Percentiles rank a stretch among this genome's conserved stretches.
phyloP scores from a whole-genome alignment of 2,113 vertebrate species.

The Petromus typicus region DNA sequence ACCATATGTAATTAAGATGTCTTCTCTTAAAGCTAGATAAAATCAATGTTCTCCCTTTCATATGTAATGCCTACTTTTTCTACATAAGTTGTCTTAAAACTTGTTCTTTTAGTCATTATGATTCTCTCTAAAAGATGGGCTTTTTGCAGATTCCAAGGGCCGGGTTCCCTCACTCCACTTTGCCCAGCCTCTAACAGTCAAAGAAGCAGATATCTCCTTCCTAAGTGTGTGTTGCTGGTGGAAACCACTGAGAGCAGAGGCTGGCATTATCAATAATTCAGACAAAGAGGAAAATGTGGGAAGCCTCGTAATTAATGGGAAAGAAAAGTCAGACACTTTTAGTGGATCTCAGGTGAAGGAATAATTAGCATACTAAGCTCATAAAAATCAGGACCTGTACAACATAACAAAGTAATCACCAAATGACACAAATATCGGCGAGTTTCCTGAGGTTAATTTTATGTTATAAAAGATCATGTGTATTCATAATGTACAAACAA shows the following conservation, averaged over 20 bases:
- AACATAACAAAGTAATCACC: slow-evolving; percentile 57
- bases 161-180: not conserved
- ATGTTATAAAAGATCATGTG: not conserved
- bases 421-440: not conserved
- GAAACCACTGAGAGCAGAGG: slow-evolving; percentile 1
- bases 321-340: slow-evolving; percentile 70
- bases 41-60: slow-evolving; percentile 5
- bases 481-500: too few relatives aligned
- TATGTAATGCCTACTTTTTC: not conserved
- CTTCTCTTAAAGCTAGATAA: not conserved
- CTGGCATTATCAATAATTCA: slow-evolving; percentile 72
- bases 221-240: not conserved
- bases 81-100: not conserved
- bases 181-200: not conserved
- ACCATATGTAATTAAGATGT: not conserved
- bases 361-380: slow-evolving; percentile 68
- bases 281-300: slow-evolving; percentile 59
- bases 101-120: not conserved
- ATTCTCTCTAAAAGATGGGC: not conserved
- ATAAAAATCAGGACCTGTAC: slow-evolving; percentile 51
- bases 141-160: not conserved
- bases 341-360: slow-evolving; percentile 67
- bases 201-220: not conserved
- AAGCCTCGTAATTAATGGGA: slow-evolving; percentile 57
- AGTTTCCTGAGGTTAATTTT: slow-evolving; percentile 36